Base-by-base conservation (phyloP, 2,113 vertebrate species). In the Deroptyus accipitrinus region DNA sequence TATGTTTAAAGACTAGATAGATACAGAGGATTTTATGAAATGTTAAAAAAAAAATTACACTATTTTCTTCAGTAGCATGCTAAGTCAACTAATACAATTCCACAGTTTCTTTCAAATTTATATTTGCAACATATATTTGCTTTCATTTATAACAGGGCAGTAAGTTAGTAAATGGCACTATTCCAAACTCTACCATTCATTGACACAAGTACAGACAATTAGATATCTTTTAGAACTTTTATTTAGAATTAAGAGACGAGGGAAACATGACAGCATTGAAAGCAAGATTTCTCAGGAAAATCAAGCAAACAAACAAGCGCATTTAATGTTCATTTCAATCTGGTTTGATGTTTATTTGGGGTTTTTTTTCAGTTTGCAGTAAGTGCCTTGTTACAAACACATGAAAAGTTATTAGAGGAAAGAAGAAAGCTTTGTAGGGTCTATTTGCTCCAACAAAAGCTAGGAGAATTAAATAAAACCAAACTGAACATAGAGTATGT, bases 401-500 rank as follows among this genome's bases (percentile, higher is more conserved):
- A 4, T 92, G 91, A 89, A 62, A 92, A 94, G 37, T 74, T 92
- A 88, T 93, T 95, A 94, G 52, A 83, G 44, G 61, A 66, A 95
- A 83, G 81, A 87, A 91, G 62, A 96, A 95, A 94, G 72, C 46
- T 94, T 90, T 90, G 31, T 54, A 54, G 25, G 27, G 31, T 88
- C 93, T 92, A 81, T 95, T 95, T 93, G 59, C 70, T 90, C 63
- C 82, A 90, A 83, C 37, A 90, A 92, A 93, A 92, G 19, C 25
- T 68, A 55, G 17, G 18, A 18, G 30, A 94, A 83, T 91, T 74
- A 95, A 86, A 93, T 83, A 93, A 90, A 94, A 92, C 72, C 75
- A 96, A 96, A 91, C 63, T 25, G 24, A 83, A 83, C 82, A 94
- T 94, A 63, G 95, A 95, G 77, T 94, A 96, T 90, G 75, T 78